Conservation (phyloP, 2,888 invertebrate species). For the Caenorhabditis angaria region DNA sequence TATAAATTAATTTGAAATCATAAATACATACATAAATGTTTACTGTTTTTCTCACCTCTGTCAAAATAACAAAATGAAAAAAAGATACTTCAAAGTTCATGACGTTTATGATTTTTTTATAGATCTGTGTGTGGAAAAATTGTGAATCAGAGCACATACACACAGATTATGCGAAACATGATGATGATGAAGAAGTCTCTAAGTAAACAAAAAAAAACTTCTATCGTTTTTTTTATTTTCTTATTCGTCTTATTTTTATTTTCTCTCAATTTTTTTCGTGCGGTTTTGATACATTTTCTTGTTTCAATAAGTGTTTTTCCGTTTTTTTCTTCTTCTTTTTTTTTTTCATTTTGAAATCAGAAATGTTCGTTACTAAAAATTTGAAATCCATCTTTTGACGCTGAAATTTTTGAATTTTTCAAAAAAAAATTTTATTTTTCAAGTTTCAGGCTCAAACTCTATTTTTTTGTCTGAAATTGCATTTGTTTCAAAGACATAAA, state of each 20-base stretch:
- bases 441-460: too few species aligned
- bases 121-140: too few species aligned
- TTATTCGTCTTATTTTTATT: too few species aligned
- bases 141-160: slow-evolving; percentile 44
- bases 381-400: background rate
- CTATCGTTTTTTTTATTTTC: background rate
- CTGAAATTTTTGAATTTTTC: background rate
- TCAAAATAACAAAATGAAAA: too few species aligned
- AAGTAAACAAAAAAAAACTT: slow-evolving; percentile 4
- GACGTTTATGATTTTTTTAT: too few species aligned
- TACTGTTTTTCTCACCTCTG: slow-evolving; percentile 3
- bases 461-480: too few species aligned
- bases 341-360: too few species aligned
- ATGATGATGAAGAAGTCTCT: slow-evolving; percentile 2
- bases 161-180: slow-evolving; percentile 35
- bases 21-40: background rate
- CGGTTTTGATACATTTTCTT: background rate
- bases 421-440: background rate
- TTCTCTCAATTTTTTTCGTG: background rate
- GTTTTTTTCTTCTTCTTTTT: too few species aligned
- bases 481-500: too few species aligned
- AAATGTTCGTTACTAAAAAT: too few species aligned
- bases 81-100: background rate
- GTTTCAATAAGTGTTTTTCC: background rate
- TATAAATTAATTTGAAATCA: background rate